Evolutionary conservation across 2,113 vertebrate genomes (phyloP).

Genomic region (Mixornis gularis): DNA sequence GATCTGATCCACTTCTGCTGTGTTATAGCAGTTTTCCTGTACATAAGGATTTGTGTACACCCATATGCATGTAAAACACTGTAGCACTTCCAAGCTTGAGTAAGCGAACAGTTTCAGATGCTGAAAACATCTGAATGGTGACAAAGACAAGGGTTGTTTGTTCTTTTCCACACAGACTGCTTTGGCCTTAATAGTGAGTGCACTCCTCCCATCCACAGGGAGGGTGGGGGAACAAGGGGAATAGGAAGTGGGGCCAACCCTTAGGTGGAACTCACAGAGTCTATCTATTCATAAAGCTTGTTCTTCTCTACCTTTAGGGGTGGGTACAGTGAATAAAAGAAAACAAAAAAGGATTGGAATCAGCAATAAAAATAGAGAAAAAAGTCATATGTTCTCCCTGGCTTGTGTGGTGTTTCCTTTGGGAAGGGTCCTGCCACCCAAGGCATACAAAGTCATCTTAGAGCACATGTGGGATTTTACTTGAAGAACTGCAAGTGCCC

Average conservation of each 20-base stretch:
- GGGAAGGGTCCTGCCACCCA: background rate
- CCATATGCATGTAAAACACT: background rate
- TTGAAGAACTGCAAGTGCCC: background rate
- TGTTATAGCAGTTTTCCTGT: background rate
- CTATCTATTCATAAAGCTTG: background rate
- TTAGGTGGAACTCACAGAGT: background rate
- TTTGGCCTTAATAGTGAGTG: background rate
- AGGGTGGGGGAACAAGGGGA: background rate
- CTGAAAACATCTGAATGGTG: background rate
- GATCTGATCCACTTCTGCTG: background rate
- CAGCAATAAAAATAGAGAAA: background rate
- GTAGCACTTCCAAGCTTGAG: background rate
- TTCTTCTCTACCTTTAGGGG: background rate
- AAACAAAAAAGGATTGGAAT: background rate
- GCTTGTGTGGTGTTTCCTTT: background rate
- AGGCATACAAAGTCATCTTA: background rate
- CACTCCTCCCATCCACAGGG: background rate
- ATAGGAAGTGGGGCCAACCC: background rate
- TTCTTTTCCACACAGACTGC: background rate
- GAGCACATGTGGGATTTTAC: background rate
- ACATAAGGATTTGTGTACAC: background rate
- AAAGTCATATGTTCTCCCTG: background rate
- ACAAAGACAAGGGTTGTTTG: background rate
- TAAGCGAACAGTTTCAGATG: background rate
- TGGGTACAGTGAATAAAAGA: background rate